phyloP scores from a whole-genome alignment of 2,113 vertebrate species.

The Lipotes vexillifer region DNA sequence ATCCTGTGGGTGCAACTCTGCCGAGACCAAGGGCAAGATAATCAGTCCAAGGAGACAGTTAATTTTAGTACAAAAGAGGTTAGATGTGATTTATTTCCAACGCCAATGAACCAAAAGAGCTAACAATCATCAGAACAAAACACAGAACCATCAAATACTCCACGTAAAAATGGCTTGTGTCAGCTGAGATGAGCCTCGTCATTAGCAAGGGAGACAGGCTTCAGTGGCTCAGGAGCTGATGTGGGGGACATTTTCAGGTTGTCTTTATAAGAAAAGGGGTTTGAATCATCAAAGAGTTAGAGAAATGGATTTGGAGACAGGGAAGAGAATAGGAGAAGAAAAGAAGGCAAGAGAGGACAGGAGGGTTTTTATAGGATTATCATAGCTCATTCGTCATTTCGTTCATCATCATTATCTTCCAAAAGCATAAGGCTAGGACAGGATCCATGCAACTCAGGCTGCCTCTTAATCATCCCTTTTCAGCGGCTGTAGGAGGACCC shows the following conservation, averaged over 20 bases:
- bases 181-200: not conserved
- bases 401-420: conserved; percentile 46
- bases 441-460: not conserved
- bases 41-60: conserved; percentile 67
- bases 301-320: conserved; percentile 52
- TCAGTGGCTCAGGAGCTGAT: not conserved
- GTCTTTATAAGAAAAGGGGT: conserved; percentile 8
- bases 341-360: conserved; percentile 13
- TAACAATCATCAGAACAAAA: conserved; percentile 64
- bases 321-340: conserved; percentile 42
- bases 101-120: conserved; percentile 49
- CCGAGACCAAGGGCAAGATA: conserved; percentile 45
- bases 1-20: conserved; percentile 45
- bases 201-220: not conserved
- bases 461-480: conserved; percentile 38
- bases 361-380: not conserved
- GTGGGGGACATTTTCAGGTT: not conserved
- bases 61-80: conserved; percentile 71
- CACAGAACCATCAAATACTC: conserved; percentile 45
- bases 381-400: conserved; percentile 24
- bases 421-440: conserved; percentile 3
- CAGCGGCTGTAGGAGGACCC: not conserved
- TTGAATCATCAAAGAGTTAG: conserved; percentile 43
- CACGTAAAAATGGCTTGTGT: conserved; percentile 23
- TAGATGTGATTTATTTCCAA: conserved; percentile 70